Evolutionary conservation across 2,113 vertebrate species (phyloP), one percentile per base, ranked within the genome.

Genomic region (Hydropotes inermis): DNA sequence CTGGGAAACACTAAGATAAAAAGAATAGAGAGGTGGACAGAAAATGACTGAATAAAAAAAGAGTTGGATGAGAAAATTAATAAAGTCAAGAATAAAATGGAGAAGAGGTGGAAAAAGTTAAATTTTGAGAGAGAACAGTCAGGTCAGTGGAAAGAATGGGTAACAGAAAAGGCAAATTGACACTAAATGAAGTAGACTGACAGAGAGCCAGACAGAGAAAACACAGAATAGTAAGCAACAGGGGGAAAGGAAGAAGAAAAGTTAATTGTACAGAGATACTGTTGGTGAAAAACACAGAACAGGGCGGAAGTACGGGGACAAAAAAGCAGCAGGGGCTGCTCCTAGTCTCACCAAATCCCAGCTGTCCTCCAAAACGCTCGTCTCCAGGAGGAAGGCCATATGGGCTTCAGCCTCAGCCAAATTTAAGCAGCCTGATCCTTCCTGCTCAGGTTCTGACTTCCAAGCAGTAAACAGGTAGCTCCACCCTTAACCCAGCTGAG

Each of bases 271-370:
- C 57, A 25, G 70, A 94, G 55, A 64, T 9, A 87, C 17, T 19
- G 6, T 45, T 47, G 60, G 58, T 45, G 36, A 84, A 70, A 91
- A 91, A 86, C 76, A 82, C 5, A 94, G 39, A 78, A 79, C n/a
- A 93, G 43, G 83, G 30, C 95, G 27, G 55, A 97, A 74, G 28
- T 83, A 52, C 55, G 1, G 7, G 27, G 6, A 15, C 1, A n/a
- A 92, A 82, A 91, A 79, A 57, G 39, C 27, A 11, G 47, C 87
- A 87, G 45, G 33, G 11, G 16, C 16, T n/a, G 58, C 2, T 92
- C 86, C 85, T 89, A 91, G 86, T 43, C 97, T 97, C 60, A 98
- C 98, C 96, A 89, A 79, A 74, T 96, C 89, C 95, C 87, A 97
- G 10, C 1, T 90, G 87, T 97, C 95, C 74, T 92, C 97, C 57